Evolutionary conservation across 2,113 vertebrate species (phyloP).

Genomic region (Burhinus oedicnemus): DNA sequence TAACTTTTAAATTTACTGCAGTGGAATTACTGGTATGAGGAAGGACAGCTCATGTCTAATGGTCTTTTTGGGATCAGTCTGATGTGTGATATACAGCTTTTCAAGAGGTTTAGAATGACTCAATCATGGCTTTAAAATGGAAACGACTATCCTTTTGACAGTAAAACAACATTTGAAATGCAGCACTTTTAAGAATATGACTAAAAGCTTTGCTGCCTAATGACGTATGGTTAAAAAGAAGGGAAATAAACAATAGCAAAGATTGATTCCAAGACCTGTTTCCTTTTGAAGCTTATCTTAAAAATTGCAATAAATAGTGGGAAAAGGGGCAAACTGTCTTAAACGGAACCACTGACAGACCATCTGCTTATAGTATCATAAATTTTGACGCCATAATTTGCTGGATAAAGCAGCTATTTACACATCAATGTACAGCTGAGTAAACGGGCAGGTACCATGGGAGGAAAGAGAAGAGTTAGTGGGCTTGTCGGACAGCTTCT

Average conservation of each 20-base stretch:
- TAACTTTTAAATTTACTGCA: constrained; percentile 45
- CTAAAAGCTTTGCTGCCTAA: constrained; percentile 44
- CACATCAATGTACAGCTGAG: neutral
- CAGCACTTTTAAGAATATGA: neutral
- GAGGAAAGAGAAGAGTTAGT: neutral
- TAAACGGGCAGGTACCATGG: neutral
- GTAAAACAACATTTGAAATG: constrained; percentile 11
- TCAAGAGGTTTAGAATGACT: constrained; percentile 18
- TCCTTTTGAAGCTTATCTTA: neutral
- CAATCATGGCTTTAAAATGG: constrained; percentile 15
- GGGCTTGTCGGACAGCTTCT: neutral
- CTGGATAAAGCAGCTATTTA: constrained; percentile 3
- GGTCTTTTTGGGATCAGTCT: constrained; percentile 54
- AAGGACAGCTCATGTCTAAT: constrained; percentile 16
- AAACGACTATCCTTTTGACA: constrained; percentile 15
- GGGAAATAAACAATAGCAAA: constrained; percentile 8
- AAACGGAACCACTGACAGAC: neutral
- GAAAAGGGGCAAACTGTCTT: neutral
- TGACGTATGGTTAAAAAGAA: neutral
- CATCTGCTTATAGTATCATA: neutral
- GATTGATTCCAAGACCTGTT: neutral
- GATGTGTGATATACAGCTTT: constrained; percentile 26
- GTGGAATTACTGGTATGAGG: constrained; percentile 41
- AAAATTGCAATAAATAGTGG: constrained; percentile 3
- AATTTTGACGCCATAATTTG: neutral